These are phyloP conservation scores for Ophion slaviceki DNA, from an alignment of 2,888 invertebrate species.

Conservation along the genomic window DNA sequence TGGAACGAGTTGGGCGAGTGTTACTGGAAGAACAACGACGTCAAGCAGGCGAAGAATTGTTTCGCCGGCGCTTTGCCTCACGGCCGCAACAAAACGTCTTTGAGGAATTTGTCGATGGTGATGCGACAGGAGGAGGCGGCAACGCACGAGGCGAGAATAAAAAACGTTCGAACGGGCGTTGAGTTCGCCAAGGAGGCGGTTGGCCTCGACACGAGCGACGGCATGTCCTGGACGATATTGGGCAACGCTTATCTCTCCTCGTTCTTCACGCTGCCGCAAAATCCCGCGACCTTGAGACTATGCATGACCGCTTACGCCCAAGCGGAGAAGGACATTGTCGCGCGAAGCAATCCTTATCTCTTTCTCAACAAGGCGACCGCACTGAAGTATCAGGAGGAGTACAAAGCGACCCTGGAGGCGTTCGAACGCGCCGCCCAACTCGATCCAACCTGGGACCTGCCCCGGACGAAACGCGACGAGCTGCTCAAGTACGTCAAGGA, in stretches of 20 bases:
- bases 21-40: constrained; percentile 94
- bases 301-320: constrained; percentile 92
- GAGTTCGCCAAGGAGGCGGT: constrained; percentile 93
- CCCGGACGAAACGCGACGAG: constrained; percentile 86
- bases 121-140: constrained; percentile 87
- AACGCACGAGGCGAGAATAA: constrained; percentile 85
- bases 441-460: constrained; percentile 91
- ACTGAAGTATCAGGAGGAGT: constrained; percentile 92
- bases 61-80: constrained; percentile 91
- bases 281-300: constrained; percentile 88
- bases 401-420: constrained; percentile 88
- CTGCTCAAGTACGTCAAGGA: constrained; percentile 88
- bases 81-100: constrained; percentile 89
- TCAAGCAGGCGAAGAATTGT: constrained; percentile 92
- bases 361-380: constrained; percentile 93
- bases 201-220: constrained; percentile 90
- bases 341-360: constrained; percentile 90
- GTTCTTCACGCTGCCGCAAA: constrained; percentile 91
- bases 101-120: constrained; percentile 93
- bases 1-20: constrained; percentile 96
- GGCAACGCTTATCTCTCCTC: constrained; percentile 94
- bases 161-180: constrained; percentile 89
- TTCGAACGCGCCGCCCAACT: constrained; percentile 88
- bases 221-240: constrained; percentile 92
- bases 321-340: constrained; percentile 90